phyloP scores from a whole-genome alignment of 2,888 invertebrate species.

The Drosophila niveifrons region DNA sequence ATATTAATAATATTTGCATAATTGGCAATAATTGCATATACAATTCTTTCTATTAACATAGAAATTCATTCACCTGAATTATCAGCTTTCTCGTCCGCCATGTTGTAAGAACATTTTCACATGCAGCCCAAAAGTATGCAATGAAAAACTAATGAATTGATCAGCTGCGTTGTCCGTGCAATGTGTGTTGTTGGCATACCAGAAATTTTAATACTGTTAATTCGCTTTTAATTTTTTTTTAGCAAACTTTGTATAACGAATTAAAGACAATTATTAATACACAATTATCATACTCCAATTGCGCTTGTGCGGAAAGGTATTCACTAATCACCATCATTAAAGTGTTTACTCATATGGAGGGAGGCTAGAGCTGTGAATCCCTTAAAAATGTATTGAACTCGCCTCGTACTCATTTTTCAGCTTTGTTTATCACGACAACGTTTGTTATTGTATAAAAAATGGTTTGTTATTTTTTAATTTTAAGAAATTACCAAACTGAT shows the following conservation, averaged over 20 bases:
- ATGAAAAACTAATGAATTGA: no score
- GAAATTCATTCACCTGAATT: no score
- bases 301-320: slow-evolving; percentile 31
- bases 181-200: neutral
- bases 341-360: neutral
- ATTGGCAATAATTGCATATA: no score
- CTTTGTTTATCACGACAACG: slow-evolving; percentile 39
- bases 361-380: neutral
- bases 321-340: slow-evolving; percentile 25
- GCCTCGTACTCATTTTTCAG: slow-evolving; percentile 26
- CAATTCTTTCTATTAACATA: no score
- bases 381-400: slow-evolving; percentile 21
- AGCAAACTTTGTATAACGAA: slow-evolving; percentile 20
- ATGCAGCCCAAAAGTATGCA: slow-evolving; percentile 37
- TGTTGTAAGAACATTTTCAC: neutral
- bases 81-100: neutral
- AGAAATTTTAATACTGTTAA: slow-evolving; percentile 8
- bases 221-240: slow-evolving; percentile 4
- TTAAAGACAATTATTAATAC: slow-evolving; percentile 24
- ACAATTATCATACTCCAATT: slow-evolving; percentile 22
- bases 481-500: slow-evolving; percentile 61
- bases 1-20: no score
- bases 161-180: neutral
- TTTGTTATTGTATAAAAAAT: slow-evolving; percentile 7
- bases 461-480: slow-evolving; percentile 7